Conservation (phyloP, 2,888 invertebrate species). For the Agrochola lota region DNA sequence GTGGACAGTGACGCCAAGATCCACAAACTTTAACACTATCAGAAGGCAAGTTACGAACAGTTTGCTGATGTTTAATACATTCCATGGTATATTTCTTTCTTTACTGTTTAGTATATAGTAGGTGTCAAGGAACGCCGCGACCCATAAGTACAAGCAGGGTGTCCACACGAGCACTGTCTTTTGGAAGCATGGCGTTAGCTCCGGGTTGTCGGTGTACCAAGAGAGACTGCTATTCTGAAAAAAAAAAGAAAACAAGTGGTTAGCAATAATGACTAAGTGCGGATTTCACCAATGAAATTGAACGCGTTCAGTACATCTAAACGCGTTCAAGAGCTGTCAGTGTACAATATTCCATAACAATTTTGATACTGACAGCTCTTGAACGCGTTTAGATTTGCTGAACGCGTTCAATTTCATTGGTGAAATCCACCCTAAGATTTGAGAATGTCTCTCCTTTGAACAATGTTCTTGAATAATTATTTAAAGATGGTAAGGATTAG, state of each 20-base stretch:
- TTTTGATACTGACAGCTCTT: no score
- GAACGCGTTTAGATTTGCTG: no score
- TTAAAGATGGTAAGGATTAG: neutral
- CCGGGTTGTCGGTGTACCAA: constrained; percentile 96
- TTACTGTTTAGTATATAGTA: constrained; percentile 94
- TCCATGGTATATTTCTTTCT: constrained; percentile 95
- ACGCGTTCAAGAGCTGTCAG: no score
- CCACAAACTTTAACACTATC: constrained; percentile 92
- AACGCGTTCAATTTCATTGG: no score
- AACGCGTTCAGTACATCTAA: no score
- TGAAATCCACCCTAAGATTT: no score
- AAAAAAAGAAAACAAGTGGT: constrained; percentile 63
- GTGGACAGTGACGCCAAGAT: constrained; percentile 92
- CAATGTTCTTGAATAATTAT: neutral
- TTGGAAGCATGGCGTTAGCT: constrained; percentile 97
- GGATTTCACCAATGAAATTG: no score
- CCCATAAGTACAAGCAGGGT: constrained; percentile 96
- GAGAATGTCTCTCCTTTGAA: neutral
- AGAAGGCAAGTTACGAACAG: constrained; percentile 91
- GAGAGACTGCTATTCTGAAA: constrained; percentile 93
- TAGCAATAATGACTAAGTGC: neutral
- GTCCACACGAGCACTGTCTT: constrained; percentile 97
- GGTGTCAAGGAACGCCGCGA: constrained; percentile 93
- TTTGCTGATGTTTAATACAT: constrained; percentile 93
- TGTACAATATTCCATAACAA: no score